These are phyloP conservation scores for Dysmachus trigonus DNA, from an alignment of 2,888 invertebrate species.

Conservation along the genomic window DNA sequence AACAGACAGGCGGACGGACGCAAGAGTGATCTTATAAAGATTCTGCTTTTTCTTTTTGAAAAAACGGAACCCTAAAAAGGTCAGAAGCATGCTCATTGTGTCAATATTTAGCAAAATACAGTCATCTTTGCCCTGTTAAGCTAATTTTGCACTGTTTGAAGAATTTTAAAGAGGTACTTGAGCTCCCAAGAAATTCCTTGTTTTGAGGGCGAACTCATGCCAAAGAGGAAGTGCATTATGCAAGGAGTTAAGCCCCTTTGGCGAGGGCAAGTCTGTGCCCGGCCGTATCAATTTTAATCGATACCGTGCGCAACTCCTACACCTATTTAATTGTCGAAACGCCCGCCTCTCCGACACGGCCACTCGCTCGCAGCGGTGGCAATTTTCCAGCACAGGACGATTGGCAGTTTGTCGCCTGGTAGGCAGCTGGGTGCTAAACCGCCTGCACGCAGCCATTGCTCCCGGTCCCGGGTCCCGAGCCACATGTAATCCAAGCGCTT, in stretches of 20 bases:
- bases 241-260: neutral
- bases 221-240: neutral
- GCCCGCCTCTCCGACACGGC: neutral
- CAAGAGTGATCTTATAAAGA: too few species aligned
- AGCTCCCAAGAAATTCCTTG: neutral
- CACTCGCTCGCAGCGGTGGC: neutral
- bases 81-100: too few species aligned
- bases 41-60: too few species aligned
- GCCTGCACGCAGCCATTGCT: neutral
- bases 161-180: neutral
- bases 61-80: too few species aligned
- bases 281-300: neutral
- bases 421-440: neutral
- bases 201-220: neutral
- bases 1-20: too few species aligned
- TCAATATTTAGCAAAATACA: neutral
- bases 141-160: neutral
- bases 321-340: neutral
- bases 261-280: neutral
- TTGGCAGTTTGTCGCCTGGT: neutral
- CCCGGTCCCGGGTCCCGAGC: neutral
- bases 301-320: neutral
- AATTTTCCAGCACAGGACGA: neutral
- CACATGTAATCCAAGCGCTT: neutral
- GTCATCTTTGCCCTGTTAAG: too few species aligned